Base-by-base conservation (phyloP, 2,888 invertebrate species). In the Cynaeus angustus region DNA sequence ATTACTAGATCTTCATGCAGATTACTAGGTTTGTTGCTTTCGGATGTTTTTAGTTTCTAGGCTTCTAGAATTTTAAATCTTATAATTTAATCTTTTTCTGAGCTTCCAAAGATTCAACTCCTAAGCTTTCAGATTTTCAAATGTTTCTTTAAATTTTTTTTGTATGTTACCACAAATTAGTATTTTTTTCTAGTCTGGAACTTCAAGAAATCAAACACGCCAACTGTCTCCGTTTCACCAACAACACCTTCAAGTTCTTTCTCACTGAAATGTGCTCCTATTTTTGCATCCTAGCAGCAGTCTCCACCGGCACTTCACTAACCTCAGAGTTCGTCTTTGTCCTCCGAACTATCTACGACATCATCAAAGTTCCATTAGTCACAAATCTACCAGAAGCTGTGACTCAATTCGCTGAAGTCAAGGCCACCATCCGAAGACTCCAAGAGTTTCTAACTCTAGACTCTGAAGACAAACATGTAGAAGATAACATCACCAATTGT, bases 181-280 rank as follows among this genome's bases (percentile, higher is more conserved):
- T n/a, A n/a, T n/a, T n/a, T n/a, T 30, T 30, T 8, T 30, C 30
- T 6, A 94, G 93, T 78, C 81, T 88, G 64, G 94, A 94, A 86
- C 89, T 94, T n/a, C 86, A 87, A 64, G 88, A 89, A 64, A 87
- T 92, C 65, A 86, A 88, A 74, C 84, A 87, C 30, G 89, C 90
- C 6, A 90, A 91, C 0, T 89, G 89, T 83, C 87, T 91, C 69
- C 86, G 89, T 78, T 91, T 89, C 0, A 89, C 91, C 75, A 90
- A 89, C 13, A 86, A 89, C 30, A 89, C 91, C 0, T 81, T 89
- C 72, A 82, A 88, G 78, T 91, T 96, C 46, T 95, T 94, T 81
- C 93, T 95, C 0, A 93, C 94, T 78, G 90, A 96, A 73, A 88
- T 95, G 41, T 92, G 96, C 0, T 87, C 96, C 9, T 94, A 92